These are phyloP conservation scores for Seira sanloemensis DNA, from an alignment of 2,888 invertebrate species.

Conservation along the genomic window DNA sequence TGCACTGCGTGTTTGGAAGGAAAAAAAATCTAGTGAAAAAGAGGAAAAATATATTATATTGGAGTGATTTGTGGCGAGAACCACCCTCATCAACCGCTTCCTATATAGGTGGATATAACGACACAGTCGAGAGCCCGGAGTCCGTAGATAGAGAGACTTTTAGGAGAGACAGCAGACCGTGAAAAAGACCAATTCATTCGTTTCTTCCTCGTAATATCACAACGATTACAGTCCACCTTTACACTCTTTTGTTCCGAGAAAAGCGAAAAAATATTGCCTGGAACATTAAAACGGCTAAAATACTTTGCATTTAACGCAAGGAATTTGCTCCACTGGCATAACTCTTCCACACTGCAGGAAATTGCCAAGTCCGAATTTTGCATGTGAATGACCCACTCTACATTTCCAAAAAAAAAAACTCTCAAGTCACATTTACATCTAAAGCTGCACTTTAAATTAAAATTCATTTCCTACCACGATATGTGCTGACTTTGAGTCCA, in stretches of 20 bases:
- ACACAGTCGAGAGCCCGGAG: background rate
- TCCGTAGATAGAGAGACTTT: background rate
- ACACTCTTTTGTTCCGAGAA: background rate
- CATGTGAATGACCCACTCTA: background rate
- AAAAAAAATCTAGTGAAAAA: conserved; percentile 5
- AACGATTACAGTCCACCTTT: conserved; percentile 5
- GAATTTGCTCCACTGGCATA: background rate
- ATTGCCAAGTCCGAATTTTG: background rate
- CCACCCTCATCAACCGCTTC: conserved; percentile 1
- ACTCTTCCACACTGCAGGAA: background rate
- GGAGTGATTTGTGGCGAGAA: conserved; percentile 36
- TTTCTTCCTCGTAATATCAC: background rate
- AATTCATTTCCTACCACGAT: background rate
- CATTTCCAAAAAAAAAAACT: background rate
- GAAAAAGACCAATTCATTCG: conserved; percentile 9
- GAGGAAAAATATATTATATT: conserved; percentile 4
- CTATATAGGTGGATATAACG: background rate
- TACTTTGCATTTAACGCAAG: background rate
- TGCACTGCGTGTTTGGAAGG: background rate
- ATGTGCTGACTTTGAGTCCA: background rate
- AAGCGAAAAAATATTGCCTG: background rate
- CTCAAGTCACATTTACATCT: background rate
- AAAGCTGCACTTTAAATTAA: background rate
- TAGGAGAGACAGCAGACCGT: conserved; percentile 1
- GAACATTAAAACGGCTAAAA: background rate